phyloP scores from a whole-genome alignment of 2,113 vertebrate genomes.

The Corythoichthys haematopterus region DNA sequence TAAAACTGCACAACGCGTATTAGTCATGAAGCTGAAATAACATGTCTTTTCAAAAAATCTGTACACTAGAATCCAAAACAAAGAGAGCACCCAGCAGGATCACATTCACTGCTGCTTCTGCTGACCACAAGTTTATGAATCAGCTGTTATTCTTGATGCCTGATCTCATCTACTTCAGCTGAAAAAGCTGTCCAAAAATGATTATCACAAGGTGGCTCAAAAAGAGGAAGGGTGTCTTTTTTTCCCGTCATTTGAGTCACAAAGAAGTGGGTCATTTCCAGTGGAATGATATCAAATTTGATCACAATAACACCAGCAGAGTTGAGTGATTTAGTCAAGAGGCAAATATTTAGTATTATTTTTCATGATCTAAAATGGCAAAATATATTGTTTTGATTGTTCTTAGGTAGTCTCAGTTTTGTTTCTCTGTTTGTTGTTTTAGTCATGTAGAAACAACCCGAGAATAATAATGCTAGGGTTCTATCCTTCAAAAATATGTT shows the following conservation, averaged over 20 bases:
- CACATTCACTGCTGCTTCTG: conserved; percentile 26
- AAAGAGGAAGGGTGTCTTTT: conserved; percentile 8
- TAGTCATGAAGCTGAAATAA: conserved; percentile 29
- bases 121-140: conserved; percentile 26
- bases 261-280: conserved; percentile 19
- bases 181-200: conserved; percentile 29
- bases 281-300: conserved; percentile 18
- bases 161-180: conserved; percentile 15
- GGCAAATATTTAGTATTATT: not conserved
- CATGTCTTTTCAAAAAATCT: conserved; percentile 12
- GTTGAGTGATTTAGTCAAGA: conserved; percentile 44
- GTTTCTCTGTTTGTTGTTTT: not conserved
- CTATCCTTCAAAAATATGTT: not conserved
- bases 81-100: conserved; percentile 20
- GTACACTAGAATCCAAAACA: conserved; percentile 24
- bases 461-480: not conserved
- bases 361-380: not conserved
- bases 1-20: conserved; percentile 32
- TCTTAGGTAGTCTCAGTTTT: not conserved
- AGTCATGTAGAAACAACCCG: not conserved
- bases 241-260: conserved; percentile 17
- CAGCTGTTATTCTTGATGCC: conserved; percentile 18
- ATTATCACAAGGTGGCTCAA: conserved; percentile 8
- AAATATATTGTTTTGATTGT: not conserved
- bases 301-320: conserved; percentile 22